Evolutionary conservation across 2,888 invertebrate genomes (phyloP).

Genomic region (Standfussiana lucernea): DNA sequence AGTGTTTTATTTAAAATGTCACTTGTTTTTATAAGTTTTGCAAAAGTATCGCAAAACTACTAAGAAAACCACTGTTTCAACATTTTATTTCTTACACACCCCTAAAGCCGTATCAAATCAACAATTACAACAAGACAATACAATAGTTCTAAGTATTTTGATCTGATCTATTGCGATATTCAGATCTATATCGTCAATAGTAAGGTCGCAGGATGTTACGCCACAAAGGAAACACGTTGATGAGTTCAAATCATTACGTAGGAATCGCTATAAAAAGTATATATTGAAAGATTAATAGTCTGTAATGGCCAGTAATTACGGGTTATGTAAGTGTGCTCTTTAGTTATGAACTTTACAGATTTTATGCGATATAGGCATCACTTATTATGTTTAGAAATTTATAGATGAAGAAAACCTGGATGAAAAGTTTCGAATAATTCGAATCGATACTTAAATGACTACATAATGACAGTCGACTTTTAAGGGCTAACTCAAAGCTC

Average conservation of each 20-base stretch:
- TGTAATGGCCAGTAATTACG: constrained; percentile 48
- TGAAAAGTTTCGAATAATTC: neutral
- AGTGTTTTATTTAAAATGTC: neutral
- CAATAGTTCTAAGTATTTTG: constrained; percentile 67
- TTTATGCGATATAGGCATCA: constrained; percentile 5
- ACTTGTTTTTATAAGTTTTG: neutral
- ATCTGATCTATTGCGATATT: constrained; percentile 66
- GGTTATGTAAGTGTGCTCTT: constrained; percentile 21
- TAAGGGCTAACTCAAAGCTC: neutral
- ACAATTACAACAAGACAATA: constrained; percentile 64
- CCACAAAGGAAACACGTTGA: constrained; percentile 62
- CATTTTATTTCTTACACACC: constrained; percentile 3
- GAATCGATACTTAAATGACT: neutral
- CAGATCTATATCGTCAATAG: constrained; percentile 72
- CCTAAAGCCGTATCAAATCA: constrained; percentile 33
- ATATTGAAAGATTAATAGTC: constrained; percentile 58
- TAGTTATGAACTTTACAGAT: constrained; percentile 20
- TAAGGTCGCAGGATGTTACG: constrained; percentile 80
- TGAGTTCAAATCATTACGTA: constrained; percentile 57
- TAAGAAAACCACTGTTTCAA: neutral
- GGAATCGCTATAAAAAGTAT: constrained; percentile 46
- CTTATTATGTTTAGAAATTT: neutral
- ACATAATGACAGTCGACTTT: neutral
- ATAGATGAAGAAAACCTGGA: neutral
- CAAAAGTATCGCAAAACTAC: neutral